Evolutionary conservation across 2,888 invertebrate species (phyloP).

Genomic region (Smittia sp.): DNA sequence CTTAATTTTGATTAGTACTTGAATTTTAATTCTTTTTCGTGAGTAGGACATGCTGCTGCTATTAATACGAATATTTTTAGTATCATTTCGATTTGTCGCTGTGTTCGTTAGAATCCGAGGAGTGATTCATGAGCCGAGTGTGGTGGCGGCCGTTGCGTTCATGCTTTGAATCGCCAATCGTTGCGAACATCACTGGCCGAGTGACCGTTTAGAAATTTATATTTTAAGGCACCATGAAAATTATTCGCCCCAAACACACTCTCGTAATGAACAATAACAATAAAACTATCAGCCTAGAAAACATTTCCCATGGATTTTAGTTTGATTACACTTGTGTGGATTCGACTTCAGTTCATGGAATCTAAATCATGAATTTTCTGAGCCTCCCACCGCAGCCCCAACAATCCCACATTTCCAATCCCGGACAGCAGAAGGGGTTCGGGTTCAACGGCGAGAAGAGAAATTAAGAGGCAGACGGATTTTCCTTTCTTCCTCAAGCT

Average conservation of each 20-base stretch:
- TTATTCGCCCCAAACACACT: not conserved
- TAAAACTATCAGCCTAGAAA: constrained; percentile 11
- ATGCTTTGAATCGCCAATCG: no score
- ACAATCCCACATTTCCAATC: not conserved
- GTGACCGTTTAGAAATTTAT: no score
- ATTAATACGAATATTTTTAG: constrained; percentile 26
- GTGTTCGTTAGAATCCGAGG: not conserved
- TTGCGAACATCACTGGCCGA: no score
- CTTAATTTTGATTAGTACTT: constrained; percentile 40
- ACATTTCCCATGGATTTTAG: not conserved
- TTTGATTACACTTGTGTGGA: constrained; percentile 16
- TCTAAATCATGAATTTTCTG: not conserved
- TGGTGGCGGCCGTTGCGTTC: no score
- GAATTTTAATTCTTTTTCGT: constrained; percentile 7
- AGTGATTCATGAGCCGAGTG: not conserved
- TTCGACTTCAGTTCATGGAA: not conserved
- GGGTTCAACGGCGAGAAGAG: not conserved
- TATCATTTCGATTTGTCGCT: constrained; percentile 2
- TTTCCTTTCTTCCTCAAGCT: not conserved
- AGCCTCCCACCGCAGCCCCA: not conserved
- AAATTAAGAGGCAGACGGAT: not conserved
- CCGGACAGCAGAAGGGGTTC: not conserved
- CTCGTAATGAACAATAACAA: not conserved
- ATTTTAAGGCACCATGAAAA: not conserved
- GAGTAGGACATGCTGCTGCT: constrained; percentile 18